Base-by-base conservation (phyloP, 2,113 vertebrate genomes). In the Triplophysa tibetana region DNA sequence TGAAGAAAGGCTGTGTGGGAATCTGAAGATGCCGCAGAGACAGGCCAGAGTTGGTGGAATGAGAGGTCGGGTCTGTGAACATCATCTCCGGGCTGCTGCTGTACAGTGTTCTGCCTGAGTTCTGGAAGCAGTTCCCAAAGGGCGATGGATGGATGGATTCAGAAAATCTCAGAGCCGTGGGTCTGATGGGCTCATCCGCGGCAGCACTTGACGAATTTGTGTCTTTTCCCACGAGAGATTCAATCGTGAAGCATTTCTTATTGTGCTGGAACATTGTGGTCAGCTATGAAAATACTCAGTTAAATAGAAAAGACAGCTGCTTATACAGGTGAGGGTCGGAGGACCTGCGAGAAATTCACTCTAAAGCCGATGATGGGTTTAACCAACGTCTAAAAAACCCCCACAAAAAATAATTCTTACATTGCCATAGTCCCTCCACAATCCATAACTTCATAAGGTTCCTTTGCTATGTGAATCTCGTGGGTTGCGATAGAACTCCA, bases 151-250 rank as follows among this genome's bases (percentile, higher is more conserved):
- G 92, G 79, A 93, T 80, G 14, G 93, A 88, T 68, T 93, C 93
- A 66, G 91, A 82, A 87, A 92, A 94, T 2, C 89, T 81, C 41
- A 92, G 88, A 81, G 89, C 89, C 1, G 87, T 92, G 72, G 91
- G 90, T 78, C 92, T 85, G 69, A 92, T 90, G 66, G 89, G 90
- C 48, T 94, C 93, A 0, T 94, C 92, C 75, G 86, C 90, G 33
- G 86, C 75, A 12, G 85, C 62, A 38, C 61, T 79, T 48, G 90
- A 78, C 54, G 87, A 85, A 83, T 66, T 85, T 17, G 82, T 76
- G 65, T 92, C 92, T 86, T 93, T 91, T 74, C 89, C 94, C n/a
- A 95, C 92, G 75, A 95, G 90, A 70, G 94, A 88, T 84, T 94
- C 91, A 21, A 93, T 93, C 70, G 89, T 90, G 87, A 92, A 93